These are phyloP conservation scores for Mus spicilegus DNA, from an alignment of 2,113 vertebrate species.

Conservation along the genomic window DNA sequence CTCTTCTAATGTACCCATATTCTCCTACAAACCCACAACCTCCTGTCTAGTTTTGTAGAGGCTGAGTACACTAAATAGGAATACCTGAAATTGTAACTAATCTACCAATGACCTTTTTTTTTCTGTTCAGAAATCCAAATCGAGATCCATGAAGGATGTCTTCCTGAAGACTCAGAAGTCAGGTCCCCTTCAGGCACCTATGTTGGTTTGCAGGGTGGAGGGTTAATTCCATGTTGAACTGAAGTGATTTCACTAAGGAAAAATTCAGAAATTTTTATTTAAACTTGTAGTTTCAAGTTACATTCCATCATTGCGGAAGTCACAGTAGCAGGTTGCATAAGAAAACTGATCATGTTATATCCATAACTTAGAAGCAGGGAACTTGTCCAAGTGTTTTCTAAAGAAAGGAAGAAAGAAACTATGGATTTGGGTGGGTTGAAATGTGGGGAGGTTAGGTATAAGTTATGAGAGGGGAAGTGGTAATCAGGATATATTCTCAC, in stretches of 20 bases:
- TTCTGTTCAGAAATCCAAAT: neutral
- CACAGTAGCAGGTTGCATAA: neutral
- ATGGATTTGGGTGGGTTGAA: neutral
- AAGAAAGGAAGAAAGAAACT: neutral
- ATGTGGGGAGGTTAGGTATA: no score
- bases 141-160: neutral
- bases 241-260: neutral
- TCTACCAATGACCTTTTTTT: neutral
- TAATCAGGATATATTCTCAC: neutral
- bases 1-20: neutral
- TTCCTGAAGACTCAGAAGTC: neutral
- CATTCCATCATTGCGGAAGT: neutral
- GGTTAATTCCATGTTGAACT: neutral
- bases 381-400: neutral
- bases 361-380: neutral
- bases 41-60: neutral
- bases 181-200: neutral
- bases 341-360: neutral
- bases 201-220: neutral
- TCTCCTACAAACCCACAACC: neutral
- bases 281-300: neutral
- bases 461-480: neutral
- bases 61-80: neutral
- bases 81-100: neutral
- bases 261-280: neutral